Evolutionary conservation across 2,888 invertebrate species (phyloP).

Genomic region (Limenitis camilla): DNA sequence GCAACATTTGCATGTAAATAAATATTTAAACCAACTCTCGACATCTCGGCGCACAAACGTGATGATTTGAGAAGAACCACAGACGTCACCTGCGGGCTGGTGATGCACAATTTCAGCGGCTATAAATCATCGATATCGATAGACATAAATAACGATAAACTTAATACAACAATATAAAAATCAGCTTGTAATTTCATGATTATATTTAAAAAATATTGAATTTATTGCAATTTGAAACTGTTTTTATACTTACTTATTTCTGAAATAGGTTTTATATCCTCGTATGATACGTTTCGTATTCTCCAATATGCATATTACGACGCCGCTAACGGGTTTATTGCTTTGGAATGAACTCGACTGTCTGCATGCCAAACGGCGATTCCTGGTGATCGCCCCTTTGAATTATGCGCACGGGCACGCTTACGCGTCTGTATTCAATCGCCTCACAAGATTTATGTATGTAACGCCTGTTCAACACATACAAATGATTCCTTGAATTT

Average conservation of each 20-base stretch:
- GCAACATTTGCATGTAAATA: conserved; percentile 59
- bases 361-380: conserved; percentile 69
- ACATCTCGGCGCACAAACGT: conserved; percentile 29
- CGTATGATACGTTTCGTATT: conserved; percentile 35
- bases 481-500: conserved; percentile 58
- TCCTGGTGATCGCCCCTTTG: conserved; percentile 70
- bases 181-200: neutral
- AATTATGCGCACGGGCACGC: conserved; percentile 69
- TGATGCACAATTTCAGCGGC: conserved; percentile 23
- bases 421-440: conserved; percentile 64
- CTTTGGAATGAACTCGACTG: conserved; percentile 58
- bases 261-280: conserved; percentile 4
- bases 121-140: conserved; percentile 35
- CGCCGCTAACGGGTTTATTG: conserved; percentile 67
- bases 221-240: neutral
- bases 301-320: conserved; percentile 60
- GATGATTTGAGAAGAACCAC: conserved; percentile 38
- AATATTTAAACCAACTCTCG: conserved; percentile 48
- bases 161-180: neutral
- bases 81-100: conserved; percentile 46
- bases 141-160: neutral
- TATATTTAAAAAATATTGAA: neutral
- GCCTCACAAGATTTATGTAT: conserved; percentile 59
- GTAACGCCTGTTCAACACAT: conserved; percentile 47
- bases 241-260: neutral